Base-by-base conservation (phyloP, 2,113 vertebrate species). In the Etheostoma spectabile region DNA sequence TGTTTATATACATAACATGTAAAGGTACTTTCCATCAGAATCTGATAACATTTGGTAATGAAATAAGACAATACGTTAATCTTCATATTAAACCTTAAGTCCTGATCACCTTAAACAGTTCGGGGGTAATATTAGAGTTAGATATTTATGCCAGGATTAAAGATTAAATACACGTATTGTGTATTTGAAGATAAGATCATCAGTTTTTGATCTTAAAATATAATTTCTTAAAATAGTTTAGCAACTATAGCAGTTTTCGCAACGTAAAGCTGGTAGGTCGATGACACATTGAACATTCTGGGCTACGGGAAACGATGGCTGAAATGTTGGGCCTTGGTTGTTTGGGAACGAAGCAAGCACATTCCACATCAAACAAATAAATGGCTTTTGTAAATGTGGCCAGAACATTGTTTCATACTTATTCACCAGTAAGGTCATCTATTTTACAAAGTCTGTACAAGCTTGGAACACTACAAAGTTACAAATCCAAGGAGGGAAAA, bases 361-460 rank as follows among this genome's bases (percentile, higher is more conserved):
- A 78, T 79, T 88, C 56, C 64, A 73, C 57, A 83, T 79, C 15
- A 74, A 76, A 74, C 52, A 51, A 77, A 77, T 8, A 79, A 38
- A 76, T 51, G 22, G 27, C 33, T 77, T 77, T 84, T 63, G 69
- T 5, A 64, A 79, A 85, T 35, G 68, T 72, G 75, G 74, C 74
- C 63, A 38, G 38, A 67, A 76, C 38, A 68, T 60, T 53, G 30
- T 55, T 63, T 82, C 59, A 66, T 33, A 80, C 53, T 10, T 80
- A 18, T 30, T 71, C 45, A 83, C 38, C 46, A 83, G 63, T 70
- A 61, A 55, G 46, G 63, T 75, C 53, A 35, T 35, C 51, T 84
- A 86, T 83, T 64, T 90, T 83, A 88, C 88, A 88, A 82, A 84
- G 63, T 82, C 83, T 89, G 71, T 83, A 91, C 86, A 91, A 77